These are phyloP conservation scores for Digitonthophagus gazella DNA, from an alignment of 2,888 invertebrate genomes.

Conservation along the genomic window DNA sequence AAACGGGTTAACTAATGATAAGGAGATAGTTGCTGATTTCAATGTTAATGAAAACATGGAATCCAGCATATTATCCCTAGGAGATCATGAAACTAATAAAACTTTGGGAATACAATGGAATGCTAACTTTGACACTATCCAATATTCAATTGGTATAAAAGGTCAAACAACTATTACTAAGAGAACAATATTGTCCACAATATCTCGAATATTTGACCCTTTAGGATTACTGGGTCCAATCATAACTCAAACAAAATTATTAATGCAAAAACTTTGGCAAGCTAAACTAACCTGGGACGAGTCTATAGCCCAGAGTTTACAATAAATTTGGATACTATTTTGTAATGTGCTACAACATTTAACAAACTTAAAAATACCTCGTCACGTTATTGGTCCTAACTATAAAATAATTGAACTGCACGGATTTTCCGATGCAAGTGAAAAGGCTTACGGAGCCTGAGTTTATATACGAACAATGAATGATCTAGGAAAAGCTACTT, in stretches of 20 bases:
- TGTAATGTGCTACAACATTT: background rate
- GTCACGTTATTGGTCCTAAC: background rate
- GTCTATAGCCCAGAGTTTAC: background rate
- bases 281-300: constrained; percentile 22
- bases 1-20: too few relatives aligned
- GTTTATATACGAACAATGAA: constrained; percentile 19
- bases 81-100: too few relatives aligned
- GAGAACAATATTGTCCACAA: too few relatives aligned
- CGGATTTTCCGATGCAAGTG: constrained; percentile 23
- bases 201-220: constrained; percentile 1
- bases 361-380: background rate
- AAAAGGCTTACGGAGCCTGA: constrained; percentile 26
- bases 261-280: constrained; percentile 28
- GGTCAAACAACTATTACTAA: too few relatives aligned
- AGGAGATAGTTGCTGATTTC: too few relatives aligned
- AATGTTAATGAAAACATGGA: too few relatives aligned
- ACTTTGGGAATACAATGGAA: too few relatives aligned
- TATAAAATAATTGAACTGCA: constrained; percentile 4
- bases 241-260: constrained; percentile 23
- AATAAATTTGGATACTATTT: background rate
- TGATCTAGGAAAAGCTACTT: background rate
- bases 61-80: too few relatives aligned
- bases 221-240: constrained; percentile 27
- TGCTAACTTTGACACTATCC: too few relatives aligned
- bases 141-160: too few relatives aligned